phyloP scores from a whole-genome alignment of 1,140 invertebrate genomes.

The Zaprionus nigranus region DNA sequence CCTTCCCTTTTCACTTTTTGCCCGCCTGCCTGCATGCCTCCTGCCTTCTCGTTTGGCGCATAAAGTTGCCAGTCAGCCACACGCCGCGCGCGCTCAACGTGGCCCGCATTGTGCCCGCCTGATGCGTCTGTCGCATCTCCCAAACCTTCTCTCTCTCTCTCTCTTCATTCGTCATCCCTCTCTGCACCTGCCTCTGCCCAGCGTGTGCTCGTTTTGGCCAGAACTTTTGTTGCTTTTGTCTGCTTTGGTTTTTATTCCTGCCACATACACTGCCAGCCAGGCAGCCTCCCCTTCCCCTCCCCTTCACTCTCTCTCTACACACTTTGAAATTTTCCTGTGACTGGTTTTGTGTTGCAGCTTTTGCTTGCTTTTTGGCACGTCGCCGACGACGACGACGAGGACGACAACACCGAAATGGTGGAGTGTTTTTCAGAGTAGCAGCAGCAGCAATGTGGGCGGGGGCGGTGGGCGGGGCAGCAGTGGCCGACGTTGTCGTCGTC shows the following conservation, averaged over 20 bases:
- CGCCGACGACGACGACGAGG: slow-evolving; percentile 34
- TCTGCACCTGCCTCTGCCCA: slow-evolving; percentile 59
- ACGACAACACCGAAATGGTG: background rate
- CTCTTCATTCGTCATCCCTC: slow-evolving; percentile 2
- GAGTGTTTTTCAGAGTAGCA: background rate
- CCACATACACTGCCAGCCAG: slow-evolving; percentile 30
- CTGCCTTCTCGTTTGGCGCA: slow-evolving; percentile 29
- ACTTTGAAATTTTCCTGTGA: slow-evolving; percentile 20
- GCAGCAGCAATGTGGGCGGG: background rate
- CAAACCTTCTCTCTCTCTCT: background rate
- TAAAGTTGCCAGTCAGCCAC: slow-evolving; percentile 46
- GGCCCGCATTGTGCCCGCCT: slow-evolving; percentile 69
- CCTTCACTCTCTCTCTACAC: background rate
- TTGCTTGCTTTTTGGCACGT: slow-evolving; percentile 48
- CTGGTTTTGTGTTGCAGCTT: slow-evolving; percentile 47
- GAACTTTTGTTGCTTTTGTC: slow-evolving; percentile 64
- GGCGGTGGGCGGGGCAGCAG: background rate
- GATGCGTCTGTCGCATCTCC: background rate
- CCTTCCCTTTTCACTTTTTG: slow-evolving; percentile 16
- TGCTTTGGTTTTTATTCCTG: slow-evolving; percentile 62
- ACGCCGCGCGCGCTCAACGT: slow-evolving; percentile 37
- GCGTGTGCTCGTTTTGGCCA: slow-evolving; percentile 50
- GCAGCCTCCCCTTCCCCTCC: background rate
- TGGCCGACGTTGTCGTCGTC: slow-evolving; percentile 39
- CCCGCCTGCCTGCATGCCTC: background rate